Conservation (phyloP, 2,888 invertebrate species). For the Phyllotreta striolata region DNA sequence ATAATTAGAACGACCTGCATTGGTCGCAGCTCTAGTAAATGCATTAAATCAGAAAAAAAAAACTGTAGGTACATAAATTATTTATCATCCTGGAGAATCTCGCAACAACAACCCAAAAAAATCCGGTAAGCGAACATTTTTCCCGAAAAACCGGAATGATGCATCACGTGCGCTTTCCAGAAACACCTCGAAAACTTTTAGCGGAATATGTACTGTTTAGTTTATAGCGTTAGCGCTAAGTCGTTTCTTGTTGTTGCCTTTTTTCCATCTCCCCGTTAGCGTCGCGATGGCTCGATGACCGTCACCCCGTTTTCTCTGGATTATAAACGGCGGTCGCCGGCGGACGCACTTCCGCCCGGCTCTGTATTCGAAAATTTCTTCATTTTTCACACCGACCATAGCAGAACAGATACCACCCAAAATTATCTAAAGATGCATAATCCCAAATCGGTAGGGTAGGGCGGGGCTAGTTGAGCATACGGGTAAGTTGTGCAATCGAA, state of each 20-base stretch:
- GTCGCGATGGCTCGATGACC: constrained; percentile 12
- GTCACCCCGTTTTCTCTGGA: constrained; percentile 15
- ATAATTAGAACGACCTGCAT: too few relatives aligned
- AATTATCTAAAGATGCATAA: not conserved
- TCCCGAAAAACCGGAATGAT: constrained; percentile 2
- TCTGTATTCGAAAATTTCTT: constrained; percentile 7
- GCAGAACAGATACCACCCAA: constrained; percentile 11
- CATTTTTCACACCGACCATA: constrained; percentile 11
- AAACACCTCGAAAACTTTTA: constrained; percentile 20
- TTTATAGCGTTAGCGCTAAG: constrained; percentile 9
- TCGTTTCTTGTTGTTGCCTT: too few relatives aligned
- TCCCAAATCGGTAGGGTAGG: too few relatives aligned
- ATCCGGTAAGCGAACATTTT: too few relatives aligned
- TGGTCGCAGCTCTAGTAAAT: too few relatives aligned
- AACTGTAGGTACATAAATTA: too few relatives aligned
- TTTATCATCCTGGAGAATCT: too few relatives aligned
- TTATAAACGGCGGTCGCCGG: constrained; percentile 16
- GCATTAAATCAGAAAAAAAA: too few relatives aligned
- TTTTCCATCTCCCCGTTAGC: not conserved
- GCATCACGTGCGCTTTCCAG: constrained; percentile 8
- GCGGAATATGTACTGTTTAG: constrained; percentile 29
- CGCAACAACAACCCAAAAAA: too few relatives aligned
- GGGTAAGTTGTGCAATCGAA: too few relatives aligned
- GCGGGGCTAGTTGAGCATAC: too few relatives aligned
- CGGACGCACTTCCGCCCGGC: constrained; percentile 48